phyloP scores from a whole-genome alignment of 2,113 vertebrate species.

The Procavia capensis region DNA sequence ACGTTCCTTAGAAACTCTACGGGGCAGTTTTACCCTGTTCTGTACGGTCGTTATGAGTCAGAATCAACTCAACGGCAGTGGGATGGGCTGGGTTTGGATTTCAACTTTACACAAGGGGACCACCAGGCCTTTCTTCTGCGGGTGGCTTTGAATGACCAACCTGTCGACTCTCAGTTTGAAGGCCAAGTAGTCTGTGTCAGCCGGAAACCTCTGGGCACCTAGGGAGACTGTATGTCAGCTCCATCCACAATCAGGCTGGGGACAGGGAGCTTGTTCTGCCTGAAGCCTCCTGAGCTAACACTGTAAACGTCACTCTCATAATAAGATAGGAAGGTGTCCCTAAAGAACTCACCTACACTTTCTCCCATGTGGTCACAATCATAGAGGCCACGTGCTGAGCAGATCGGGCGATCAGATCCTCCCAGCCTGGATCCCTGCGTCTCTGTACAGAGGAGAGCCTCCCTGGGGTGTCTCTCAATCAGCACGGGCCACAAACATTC shows the following conservation, averaged over 20 bases:
- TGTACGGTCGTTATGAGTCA: too few relatives aligned
- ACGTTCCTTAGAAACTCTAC: too few relatives aligned
- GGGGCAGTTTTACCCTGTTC: too few relatives aligned
- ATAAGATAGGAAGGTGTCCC: neutral
- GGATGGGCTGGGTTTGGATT: too few relatives aligned
- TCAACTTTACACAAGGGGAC: neutral
- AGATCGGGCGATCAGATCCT: too few relatives aligned
- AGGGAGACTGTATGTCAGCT: neutral
- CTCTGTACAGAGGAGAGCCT: neutral
- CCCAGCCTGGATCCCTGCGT: neutral
- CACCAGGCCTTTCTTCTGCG: neutral
- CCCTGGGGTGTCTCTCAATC: neutral
- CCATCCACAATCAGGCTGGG: neutral
- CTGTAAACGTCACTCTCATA: neutral
- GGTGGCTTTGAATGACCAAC: neutral
- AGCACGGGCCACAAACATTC: neutral
- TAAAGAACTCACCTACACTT: neutral
- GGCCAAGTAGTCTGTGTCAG: neutral
- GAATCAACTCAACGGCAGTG: too few relatives aligned
- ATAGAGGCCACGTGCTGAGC: neutral
- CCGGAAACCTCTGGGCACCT: neutral
- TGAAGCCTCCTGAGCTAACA: neutral
- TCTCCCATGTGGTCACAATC: neutral
- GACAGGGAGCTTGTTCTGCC: neutral
- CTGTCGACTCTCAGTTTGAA: neutral